Conservation (phyloP, 2,888 invertebrate genomes). For the Ditula angustiorana region DNA sequence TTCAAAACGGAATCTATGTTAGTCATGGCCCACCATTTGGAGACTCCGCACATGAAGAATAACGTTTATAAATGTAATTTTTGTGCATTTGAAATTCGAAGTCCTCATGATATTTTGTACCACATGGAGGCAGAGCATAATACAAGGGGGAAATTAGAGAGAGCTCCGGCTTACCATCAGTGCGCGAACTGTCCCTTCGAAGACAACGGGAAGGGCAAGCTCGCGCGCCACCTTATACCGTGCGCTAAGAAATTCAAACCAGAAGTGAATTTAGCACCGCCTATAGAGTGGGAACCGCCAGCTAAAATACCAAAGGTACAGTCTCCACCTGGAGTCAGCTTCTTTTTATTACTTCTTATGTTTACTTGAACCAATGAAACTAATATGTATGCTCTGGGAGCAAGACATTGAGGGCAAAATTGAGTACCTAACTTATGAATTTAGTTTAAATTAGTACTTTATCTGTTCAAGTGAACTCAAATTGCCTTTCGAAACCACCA, state of each 20-base stretch:
- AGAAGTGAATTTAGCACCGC: slow-evolving; percentile 93
- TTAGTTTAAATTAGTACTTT: too few relatives aligned
- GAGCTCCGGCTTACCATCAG: slow-evolving; percentile 94
- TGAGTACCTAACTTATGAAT: too few relatives aligned
- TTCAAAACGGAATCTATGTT: slow-evolving; percentile 95
- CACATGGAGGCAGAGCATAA: slow-evolving; percentile 97
- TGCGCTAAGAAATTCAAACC: slow-evolving; percentile 96
- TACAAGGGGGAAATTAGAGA: slow-evolving; percentile 92
- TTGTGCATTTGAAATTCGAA: slow-evolving; percentile 92
- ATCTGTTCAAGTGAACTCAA: too few relatives aligned
- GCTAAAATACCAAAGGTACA: slow-evolving; percentile 94
- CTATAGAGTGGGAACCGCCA: slow-evolving; percentile 96
- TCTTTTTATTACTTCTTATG: too few relatives aligned
- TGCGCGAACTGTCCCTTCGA: slow-evolving; percentile 98
- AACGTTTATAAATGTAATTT: slow-evolving; percentile 94
- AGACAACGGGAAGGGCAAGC: slow-evolving; percentile 96
- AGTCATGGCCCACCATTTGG: slow-evolving; percentile 94
- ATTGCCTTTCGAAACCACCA: too few relatives aligned
- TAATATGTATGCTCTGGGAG: too few relatives aligned
- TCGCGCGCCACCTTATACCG: slow-evolving; percentile 94
- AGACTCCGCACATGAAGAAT: slow-evolving; percentile 96
- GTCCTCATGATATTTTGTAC: slow-evolving; percentile 94
- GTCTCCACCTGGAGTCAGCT: too few relatives aligned
- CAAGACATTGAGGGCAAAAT: too few relatives aligned
- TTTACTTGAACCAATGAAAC: background rate